A percentile compares a stretch with the other conserved stretches of the same genome.
These are phyloP conservation scores for Excalfactoria chinensis DNA, from an alignment of 2,113 vertebrate species.

Conservation along the genomic window DNA sequence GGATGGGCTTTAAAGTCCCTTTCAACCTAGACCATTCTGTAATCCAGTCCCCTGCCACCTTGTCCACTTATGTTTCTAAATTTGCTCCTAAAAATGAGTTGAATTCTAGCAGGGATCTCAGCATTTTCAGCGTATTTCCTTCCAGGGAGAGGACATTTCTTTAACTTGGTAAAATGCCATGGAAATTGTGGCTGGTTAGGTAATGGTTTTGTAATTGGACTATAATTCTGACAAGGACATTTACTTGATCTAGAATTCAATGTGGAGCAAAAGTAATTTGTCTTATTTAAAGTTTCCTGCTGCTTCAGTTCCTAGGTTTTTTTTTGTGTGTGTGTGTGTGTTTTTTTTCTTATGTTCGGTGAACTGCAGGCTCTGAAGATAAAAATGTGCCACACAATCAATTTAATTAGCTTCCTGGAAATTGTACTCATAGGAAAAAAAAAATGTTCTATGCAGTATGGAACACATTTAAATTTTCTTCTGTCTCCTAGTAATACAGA, in stretches of 20 bases:
- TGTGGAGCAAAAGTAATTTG: constrained; percentile 14
- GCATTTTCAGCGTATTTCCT: background rate
- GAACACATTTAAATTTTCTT: background rate
- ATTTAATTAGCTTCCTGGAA: constrained; percentile 27
- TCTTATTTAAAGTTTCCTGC: background rate
- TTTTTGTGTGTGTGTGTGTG: background rate
- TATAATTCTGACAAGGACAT: constrained; percentile 6
- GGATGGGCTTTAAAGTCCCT: background rate
- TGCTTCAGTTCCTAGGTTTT: background rate
- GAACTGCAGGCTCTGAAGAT: background rate
- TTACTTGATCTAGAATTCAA: constrained; percentile 17
- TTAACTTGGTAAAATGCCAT: background rate
- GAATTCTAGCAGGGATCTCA: background rate
- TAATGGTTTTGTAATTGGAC: constrained; percentile 6
- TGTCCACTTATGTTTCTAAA: background rate
- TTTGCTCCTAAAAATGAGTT: background rate
- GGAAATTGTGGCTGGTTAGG: background rate
- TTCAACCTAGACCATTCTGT: background rate
- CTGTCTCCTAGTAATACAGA: background rate
- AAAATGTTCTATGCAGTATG: background rate
- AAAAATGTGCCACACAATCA: constrained; percentile 22
- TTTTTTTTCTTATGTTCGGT: constrained; percentile 12
- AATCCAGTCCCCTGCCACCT: background rate
- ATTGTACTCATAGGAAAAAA: background rate
- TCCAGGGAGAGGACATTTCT: background rate